Conservation (phyloP, 2,797 vertebrate genomes). For the Pelobates cultripes region DNA sequence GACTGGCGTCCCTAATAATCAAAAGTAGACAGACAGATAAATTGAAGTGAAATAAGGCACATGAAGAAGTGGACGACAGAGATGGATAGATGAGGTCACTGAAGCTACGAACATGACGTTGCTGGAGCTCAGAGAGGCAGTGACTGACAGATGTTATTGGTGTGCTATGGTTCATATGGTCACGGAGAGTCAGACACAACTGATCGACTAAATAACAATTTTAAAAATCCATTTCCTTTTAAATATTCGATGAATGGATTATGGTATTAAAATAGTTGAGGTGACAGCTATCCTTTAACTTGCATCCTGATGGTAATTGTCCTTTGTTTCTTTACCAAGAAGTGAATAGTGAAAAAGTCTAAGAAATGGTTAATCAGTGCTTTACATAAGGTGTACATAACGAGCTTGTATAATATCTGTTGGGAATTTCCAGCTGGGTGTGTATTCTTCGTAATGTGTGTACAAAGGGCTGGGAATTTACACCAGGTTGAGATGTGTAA, state of each 20-base stretch:
- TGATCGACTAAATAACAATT: too few species aligned
- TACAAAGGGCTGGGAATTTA: neutral
- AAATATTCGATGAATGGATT: slow-evolving; percentile 18
- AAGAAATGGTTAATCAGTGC: neutral
- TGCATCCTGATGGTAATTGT: neutral
- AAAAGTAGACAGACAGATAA: too few species aligned
- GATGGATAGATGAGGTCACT: too few species aligned
- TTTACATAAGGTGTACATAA: neutral
- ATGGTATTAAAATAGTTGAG: slow-evolving; percentile 1
- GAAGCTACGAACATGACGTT: too few species aligned
- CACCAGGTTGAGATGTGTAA: neutral
- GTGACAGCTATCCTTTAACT: slow-evolving; percentile 36
- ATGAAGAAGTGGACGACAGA: neutral
- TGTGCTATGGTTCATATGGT: too few species aligned
- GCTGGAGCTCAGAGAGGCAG: too few species aligned
- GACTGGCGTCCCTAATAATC: too few species aligned
- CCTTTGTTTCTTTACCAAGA: too few species aligned
- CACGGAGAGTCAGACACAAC: too few species aligned
- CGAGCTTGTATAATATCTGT: neutral
- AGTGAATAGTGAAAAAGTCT: neutral
- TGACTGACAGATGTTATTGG: too few species aligned
- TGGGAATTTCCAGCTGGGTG: neutral
- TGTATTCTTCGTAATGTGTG: neutral
- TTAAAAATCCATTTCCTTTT: too few species aligned
- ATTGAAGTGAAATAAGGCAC: too few species aligned